Evolutionary conservation across 2,113 vertebrate genomes (phyloP), one percentile per base, ranked within the genome.

Genomic region (Naja naja): DNA sequence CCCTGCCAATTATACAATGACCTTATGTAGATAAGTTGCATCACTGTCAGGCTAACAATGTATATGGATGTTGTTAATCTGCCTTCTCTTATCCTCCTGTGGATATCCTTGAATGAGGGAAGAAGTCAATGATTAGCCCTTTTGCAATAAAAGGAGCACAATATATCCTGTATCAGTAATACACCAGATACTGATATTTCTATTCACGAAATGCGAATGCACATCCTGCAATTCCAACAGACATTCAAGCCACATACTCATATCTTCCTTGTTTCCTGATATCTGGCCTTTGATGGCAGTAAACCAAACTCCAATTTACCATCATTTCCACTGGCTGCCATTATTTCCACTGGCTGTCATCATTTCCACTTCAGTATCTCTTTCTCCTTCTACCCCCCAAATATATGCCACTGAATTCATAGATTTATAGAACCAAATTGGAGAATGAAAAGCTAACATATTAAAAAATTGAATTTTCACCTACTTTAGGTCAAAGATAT

Each of bases 401-500:
- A 87, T 87, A 27, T 87, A 25, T 52, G 47, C 47, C 49, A 49
- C 11, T 52, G 47, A 87, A 87, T 27, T 52, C 12, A 69, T 14
- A 94, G 81, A 96, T 47, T 52, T 64, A 93, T 89, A 58, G 54
- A 89, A 93, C 25, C 7, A 89, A 30, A 53, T 39, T 94, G 39
- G 3, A 95, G 53, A 64, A 95, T 53, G 91, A 96, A 95, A 95
- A 86, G 25, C 16, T 94, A 53, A 25, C 39, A 47, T 85, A 93
- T 49, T 45, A 93, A 94, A 93, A 43, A 89, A 25, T 45, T 16
- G 89, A 93, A 93, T 56, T 89, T 91, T 53, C 25, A 93, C 64
- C 89, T 93, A 88, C 87, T 87, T 87, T 3, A 93, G 85, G 89
- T 14, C 88, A 94, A 94, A 95, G 69, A 95, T 88, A 95, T 89